These are phyloP conservation scores for Drosophila melanica DNA, from an alignment of 1,140 invertebrate species.

Conservation along the genomic window DNA sequence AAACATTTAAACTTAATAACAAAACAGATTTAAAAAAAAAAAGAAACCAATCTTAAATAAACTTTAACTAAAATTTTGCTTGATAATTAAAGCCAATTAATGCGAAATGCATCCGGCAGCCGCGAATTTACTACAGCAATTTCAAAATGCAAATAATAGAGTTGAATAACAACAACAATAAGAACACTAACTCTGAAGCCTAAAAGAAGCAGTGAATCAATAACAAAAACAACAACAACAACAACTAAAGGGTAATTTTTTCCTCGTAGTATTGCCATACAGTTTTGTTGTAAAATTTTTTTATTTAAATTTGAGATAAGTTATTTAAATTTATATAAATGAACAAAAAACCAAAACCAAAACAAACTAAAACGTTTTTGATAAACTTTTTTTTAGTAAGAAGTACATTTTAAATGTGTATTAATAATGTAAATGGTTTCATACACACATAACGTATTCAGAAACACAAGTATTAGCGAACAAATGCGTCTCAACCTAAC, in stretches of 20 bases:
- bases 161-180: background rate
- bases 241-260: slow-evolving; percentile 55
- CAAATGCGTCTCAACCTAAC: slow-evolving; percentile 5
- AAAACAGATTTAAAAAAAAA: slow-evolving; percentile 21
- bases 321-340: slow-evolving; percentile 42
- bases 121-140: slow-evolving; percentile 51
- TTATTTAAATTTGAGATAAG: slow-evolving; percentile 35
- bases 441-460: slow-evolving; percentile 42
- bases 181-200: slow-evolving; percentile 17
- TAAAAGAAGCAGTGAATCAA: slow-evolving; percentile 12
- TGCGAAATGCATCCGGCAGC: slow-evolving; percentile 28
- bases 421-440: slow-evolving; percentile 61
- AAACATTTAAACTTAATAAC: slow-evolving; percentile 16
- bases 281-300: slow-evolving; percentile 35
- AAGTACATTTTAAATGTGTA: slow-evolving; percentile 38
- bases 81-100: slow-evolving; percentile 37
- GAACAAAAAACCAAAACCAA: background rate
- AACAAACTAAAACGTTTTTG: slow-evolving; percentile 35
- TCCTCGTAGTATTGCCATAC: slow-evolving; percentile 48
- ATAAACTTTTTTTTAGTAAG: slow-evolving; percentile 45
- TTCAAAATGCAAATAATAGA: slow-evolving; percentile 8
- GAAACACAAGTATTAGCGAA: slow-evolving; percentile 25
- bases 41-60: slow-evolving; percentile 11
- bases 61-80: slow-evolving; percentile 30
- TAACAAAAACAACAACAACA: slow-evolving; percentile 26